A percentile compares a stretch with the other conserved stretches of the same genome.
Evolutionary conservation across 2,797 vertebrate genomes (phyloP).

Genomic region (Fistularia tabacaria): DNA sequence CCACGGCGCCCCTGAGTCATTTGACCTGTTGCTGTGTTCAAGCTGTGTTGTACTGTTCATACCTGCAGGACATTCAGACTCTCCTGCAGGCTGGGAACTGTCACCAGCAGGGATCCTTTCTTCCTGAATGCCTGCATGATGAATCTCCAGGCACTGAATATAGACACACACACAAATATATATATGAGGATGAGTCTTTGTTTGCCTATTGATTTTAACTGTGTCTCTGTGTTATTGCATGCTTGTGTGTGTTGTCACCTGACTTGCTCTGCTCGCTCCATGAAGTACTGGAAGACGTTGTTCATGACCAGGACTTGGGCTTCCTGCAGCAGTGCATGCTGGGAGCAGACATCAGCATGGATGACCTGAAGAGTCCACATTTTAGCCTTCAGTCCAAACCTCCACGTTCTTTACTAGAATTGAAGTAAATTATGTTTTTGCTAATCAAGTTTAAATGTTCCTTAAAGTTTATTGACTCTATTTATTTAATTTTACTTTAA

Average conservation of each 20-base stretch:
- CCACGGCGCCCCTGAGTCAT: too few relatives aligned
- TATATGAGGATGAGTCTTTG: too few relatives aligned
- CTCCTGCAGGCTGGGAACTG: conserved; percentile 84
- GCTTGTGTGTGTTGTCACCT: conserved; percentile 71
- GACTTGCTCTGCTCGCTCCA: conserved; percentile 81
- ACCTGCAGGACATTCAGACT: conserved; percentile 80
- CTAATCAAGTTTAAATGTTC: too few relatives aligned
- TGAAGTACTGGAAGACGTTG: conserved; percentile 95
- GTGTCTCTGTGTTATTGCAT: not conserved
- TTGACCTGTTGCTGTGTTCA: too few relatives aligned
- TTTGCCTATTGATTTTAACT: not conserved
- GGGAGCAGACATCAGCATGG: conserved; percentile 83
- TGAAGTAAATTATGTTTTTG: too few relatives aligned
- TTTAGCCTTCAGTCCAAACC: too few relatives aligned
- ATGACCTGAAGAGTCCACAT: conserved; percentile 73
- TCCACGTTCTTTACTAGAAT: too few relatives aligned
- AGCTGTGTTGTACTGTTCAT: conserved; percentile 5
- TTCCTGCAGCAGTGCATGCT: conserved; percentile 79
- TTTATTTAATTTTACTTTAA: too few relatives aligned
- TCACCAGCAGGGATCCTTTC: conserved; percentile 81
- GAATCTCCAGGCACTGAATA: conserved; percentile 82
- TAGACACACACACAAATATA: conserved; percentile 16
- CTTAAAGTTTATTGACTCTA: too few relatives aligned
- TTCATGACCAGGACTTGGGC: conserved; percentile 91
- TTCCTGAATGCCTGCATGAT: conserved; percentile 79